Evolutionary conservation across 2,113 vertebrate species (phyloP), one percentile per base, ranked within the genome.

Genomic region (Dasyornis broadbenti): DNA sequence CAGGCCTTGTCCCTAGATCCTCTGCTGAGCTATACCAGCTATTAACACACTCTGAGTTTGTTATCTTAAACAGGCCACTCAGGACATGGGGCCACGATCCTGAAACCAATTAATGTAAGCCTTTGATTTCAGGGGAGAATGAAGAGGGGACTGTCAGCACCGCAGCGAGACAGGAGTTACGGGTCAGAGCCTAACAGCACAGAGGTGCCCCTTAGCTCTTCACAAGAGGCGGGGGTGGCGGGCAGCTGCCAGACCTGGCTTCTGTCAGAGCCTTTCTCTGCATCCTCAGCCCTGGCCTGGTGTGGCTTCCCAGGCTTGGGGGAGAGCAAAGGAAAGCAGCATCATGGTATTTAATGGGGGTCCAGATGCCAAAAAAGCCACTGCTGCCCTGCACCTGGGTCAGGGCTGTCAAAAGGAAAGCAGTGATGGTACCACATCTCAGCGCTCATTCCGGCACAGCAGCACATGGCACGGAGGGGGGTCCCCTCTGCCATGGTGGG

Each of bases 61-160:
- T 96, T 96, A 97, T 92, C 94, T 97, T 86, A 83, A 94, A 82
- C 81, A 96, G 95, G 91, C 91, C 80, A 33, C 71, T 92, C 90
- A 95, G 94, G 82, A 94, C 94, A 88, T 7, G 27, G 94, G 93
- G 96, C 90, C 94, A 92, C 21, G 53, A 96, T 92, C 94, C 95
- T 94, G 93, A 94, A 96, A 94, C 95, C 96, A 97, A 97, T 97
- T 97, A 97, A 97, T 54, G 75, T 6, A 59, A 94, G 79, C 56
- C 95, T 96, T 75, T 88, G 86, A 85, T 94, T 96, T 86, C 95
- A 91, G 94, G 64, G 57, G 50, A 92, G 94, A 89, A 94, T n/a
- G 94, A 89, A 95, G 90, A 95, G 90, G 88, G 89, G 95, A 85
- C 89, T 95, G 94, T 92, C 96, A 97, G 95, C 8, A 14, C 84